These are phyloP conservation scores for Coilia nasus DNA, from an alignment of 2,797 vertebrate genomes.

Conservation along the genomic window DNA sequence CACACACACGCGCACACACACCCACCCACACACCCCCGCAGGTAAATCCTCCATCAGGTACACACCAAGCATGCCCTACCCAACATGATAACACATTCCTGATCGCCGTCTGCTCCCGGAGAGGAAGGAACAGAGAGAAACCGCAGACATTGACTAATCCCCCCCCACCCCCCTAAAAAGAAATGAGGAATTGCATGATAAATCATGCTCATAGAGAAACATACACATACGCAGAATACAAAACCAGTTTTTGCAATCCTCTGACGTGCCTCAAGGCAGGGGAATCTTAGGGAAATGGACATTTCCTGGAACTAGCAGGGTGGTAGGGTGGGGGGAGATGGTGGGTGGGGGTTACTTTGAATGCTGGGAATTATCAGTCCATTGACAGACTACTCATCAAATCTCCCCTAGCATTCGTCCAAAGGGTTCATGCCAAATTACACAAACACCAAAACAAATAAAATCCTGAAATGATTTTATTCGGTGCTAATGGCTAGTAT, in stretches of 20 bases:
- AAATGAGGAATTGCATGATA: background rate
- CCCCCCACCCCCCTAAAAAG: background rate
- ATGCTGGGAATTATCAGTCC: background rate
- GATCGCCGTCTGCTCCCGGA: background rate
- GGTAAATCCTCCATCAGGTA: conserved; percentile 18
- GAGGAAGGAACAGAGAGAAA: background rate
- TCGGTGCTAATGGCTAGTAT: background rate
- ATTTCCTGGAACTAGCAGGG: background rate
- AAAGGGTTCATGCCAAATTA: background rate
- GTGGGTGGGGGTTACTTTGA: background rate
- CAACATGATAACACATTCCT: background rate
- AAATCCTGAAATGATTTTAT: background rate
- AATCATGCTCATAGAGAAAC: background rate
- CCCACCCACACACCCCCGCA: background rate
- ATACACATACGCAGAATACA: background rate
- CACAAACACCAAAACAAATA: background rate
- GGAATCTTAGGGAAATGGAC: background rate
- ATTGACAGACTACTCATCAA: background rate
- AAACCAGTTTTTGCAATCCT: background rate
- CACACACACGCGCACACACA: too few relatives aligned
- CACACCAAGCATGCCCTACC: background rate
- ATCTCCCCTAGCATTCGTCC: background rate
- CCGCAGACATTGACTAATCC: background rate
- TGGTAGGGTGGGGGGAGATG: too few relatives aligned
- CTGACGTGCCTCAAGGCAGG: background rate